Conservation (phyloP, 2,113 vertebrate species). For the Callopanchax toddi region DNA sequence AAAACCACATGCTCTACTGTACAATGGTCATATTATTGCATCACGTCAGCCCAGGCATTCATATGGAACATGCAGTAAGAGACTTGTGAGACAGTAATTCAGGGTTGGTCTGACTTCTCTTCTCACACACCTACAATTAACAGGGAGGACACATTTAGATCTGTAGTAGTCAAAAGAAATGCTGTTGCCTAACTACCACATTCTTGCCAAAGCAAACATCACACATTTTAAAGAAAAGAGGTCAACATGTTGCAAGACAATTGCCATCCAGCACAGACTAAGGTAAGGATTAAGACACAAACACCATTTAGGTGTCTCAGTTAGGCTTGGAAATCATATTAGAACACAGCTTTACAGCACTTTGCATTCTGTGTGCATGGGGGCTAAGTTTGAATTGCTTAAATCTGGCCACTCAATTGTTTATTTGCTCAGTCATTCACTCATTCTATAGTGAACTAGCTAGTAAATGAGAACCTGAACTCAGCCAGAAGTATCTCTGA, state of each 20-base stretch:
- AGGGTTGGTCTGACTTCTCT: constrained; percentile 20
- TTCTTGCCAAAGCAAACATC: background rate
- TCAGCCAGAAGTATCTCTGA: no score
- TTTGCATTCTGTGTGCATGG: no score
- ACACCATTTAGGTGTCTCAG: background rate
- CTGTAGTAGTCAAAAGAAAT: constrained; percentile 6
- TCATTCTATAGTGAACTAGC: no score
- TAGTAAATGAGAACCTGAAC: no score
- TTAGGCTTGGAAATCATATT: no score
- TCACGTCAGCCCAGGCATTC: constrained; percentile 27
- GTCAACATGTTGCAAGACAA: background rate
- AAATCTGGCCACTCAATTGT: no score
- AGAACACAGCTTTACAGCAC: no score
- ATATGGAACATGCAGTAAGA: constrained; percentile 1
- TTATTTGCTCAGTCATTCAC: no score
- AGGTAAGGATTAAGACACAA: constrained; percentile 18
- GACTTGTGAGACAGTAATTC: background rate
- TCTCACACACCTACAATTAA: constrained; percentile 38
- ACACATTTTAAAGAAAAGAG: background rate
- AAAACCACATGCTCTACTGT: constrained; percentile 17
- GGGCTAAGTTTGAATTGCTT: no score
- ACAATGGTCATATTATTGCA: constrained; percentile 27
- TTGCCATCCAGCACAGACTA: background rate
- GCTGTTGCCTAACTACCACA: constrained; percentile 5
- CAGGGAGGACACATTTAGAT: constrained; percentile 26